Conservation (phyloP, 1,140 invertebrate species). For the Aphelinus certus region DNA sequence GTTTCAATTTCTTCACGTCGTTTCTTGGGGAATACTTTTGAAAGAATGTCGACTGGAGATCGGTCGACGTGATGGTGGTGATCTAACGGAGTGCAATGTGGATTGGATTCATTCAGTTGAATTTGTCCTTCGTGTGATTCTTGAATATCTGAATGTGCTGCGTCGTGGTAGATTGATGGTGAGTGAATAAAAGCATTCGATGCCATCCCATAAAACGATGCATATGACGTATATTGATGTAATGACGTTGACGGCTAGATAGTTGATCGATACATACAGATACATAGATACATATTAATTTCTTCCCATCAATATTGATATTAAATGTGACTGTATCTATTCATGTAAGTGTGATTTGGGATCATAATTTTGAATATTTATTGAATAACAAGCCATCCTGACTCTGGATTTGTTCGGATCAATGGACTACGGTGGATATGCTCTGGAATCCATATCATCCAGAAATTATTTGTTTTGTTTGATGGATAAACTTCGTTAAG, state of each 20-base stretch:
- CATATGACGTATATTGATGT: slow-evolving; percentile 51
- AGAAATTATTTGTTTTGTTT: too few species aligned
- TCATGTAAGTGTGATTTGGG: too few species aligned
- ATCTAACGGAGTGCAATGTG: slow-evolving; percentile 56
- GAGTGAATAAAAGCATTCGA: slow-evolving; percentile 61
- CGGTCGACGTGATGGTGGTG: slow-evolving; percentile 64
- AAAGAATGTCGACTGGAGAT: slow-evolving; percentile 79
- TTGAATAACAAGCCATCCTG: too few species aligned
- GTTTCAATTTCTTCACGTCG: slow-evolving; percentile 85
- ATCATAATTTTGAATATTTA: too few species aligned
- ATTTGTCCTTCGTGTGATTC: slow-evolving; percentile 59
- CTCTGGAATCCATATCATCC: too few species aligned
- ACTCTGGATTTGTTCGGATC: too few species aligned
- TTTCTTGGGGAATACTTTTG: slow-evolving; percentile 85
- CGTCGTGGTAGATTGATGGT: slow-evolving; percentile 63
- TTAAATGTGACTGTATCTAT: too few species aligned
- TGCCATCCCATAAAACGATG: slow-evolving; percentile 60
- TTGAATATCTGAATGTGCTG: slow-evolving; percentile 57
- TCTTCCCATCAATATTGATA: too few species aligned
- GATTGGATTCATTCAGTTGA: slow-evolving; percentile 51
- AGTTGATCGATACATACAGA: too few species aligned
- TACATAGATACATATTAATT: too few species aligned
- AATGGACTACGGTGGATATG: too few species aligned
- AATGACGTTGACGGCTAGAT: slow-evolving; percentile 39
- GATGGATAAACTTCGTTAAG: too few species aligned